Percentiles rank a stretch among this genome's conserved stretches.
Conservation (phyloP, 2,888 invertebrate species). For the Lasioglossum lativentre region DNA sequence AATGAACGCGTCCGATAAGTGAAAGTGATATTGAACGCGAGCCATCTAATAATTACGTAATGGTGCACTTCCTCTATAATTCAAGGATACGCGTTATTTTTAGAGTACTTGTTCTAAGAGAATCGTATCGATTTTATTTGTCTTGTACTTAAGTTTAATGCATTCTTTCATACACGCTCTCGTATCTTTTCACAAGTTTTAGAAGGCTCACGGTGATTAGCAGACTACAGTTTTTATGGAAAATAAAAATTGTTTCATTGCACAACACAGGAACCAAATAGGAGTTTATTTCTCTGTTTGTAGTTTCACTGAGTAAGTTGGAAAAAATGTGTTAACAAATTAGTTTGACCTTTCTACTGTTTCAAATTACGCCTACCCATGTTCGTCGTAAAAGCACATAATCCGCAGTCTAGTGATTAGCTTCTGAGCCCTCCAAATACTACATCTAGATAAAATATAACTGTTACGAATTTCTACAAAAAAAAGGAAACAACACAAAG, state of each 20-base stretch:
- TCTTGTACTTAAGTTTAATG: not conserved
- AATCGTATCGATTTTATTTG: not conserved
- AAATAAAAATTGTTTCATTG: not conserved
- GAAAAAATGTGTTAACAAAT: not conserved
- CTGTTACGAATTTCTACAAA: not conserved
- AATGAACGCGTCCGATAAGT: constrained; percentile 1
- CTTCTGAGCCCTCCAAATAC: not conserved
- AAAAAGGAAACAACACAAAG: not conserved
- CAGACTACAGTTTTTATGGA: too few species aligned
- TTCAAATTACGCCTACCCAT: not conserved
- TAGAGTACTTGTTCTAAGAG: not conserved
- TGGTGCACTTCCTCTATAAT: not conserved
- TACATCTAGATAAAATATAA: not conserved
- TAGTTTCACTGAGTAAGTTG: not conserved
- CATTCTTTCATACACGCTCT: too few species aligned
- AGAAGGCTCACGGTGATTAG: too few species aligned
- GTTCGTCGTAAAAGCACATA: not conserved
- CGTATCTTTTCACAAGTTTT: too few species aligned
- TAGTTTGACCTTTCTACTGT: too few species aligned
- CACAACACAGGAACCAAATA: not conserved
- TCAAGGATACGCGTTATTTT: constrained; percentile 14
- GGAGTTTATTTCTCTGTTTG: not conserved
- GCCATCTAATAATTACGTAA: constrained; percentile 14
- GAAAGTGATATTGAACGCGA: constrained; percentile 24
- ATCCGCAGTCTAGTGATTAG: not conserved